A percentile compares a stretch with the other conserved stretches of the same genome.
Evolutionary conservation across 2,888 invertebrate species (phyloP).

Genomic region (Coenonympha arcania): DNA sequence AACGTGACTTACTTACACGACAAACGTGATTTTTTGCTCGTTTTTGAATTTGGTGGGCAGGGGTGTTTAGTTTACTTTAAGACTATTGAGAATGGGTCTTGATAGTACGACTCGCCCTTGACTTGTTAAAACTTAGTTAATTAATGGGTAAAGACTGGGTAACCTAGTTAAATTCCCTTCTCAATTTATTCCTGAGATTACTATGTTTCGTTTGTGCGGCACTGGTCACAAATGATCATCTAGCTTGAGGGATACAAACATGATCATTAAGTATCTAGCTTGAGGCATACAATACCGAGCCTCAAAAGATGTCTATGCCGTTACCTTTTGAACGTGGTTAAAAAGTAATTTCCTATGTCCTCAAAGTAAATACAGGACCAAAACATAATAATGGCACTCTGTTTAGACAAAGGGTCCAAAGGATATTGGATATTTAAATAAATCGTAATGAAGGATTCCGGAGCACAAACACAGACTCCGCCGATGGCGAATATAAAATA

Average conservation of each 20-base stretch:
- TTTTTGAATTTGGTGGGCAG: too few species aligned
- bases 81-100: too few species aligned
- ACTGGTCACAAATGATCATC: not conserved
- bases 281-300: not conserved
- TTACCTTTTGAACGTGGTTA: not conserved
- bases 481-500: conserved; percentile 23
- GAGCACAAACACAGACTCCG: conserved; percentile 23
- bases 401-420: conserved; percentile 5
- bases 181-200: too few species aligned
- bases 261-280: not conserved
- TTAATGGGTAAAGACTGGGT: too few species aligned
- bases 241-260: not conserved
- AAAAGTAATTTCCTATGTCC: conserved; percentile 7
- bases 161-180: too few species aligned
- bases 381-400: conserved; percentile 4
- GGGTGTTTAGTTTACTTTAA: too few species aligned
- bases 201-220: too few species aligned
- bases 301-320: not conserved
- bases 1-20: too few species aligned
- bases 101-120: too few species aligned
- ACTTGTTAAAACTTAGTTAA: too few species aligned
- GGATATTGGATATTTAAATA: conserved; percentile 24
- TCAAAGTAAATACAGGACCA: conserved; percentile 4
- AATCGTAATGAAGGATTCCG: conserved; percentile 24
- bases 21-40: too few species aligned